Base-by-base conservation (phyloP, 2,888 invertebrate species). In the Melieria picta region DNA sequence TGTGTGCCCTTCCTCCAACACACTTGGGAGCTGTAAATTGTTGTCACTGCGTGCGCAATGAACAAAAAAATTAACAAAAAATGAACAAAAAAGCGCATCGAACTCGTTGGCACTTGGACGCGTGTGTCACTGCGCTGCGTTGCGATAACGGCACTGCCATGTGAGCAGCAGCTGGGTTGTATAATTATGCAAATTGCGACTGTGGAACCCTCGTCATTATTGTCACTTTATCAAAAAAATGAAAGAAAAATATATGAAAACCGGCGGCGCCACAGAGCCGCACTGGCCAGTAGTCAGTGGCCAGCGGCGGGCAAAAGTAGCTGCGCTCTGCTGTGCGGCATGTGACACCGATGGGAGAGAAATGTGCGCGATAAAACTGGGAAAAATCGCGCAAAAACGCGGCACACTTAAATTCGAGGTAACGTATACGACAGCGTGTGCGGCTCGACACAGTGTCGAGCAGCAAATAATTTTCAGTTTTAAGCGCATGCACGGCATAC, bases 401-500 rank as follows among this genome's bases (percentile, higher is more conserved):
- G 2, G 16, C 46, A 46, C 47, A 62, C 10, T 52, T 52, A 13
- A 50, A 42, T 52, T 65, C 45, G 11, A 11, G 1, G 50, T 67
- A 45, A 67, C 67, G 58, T 50, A 67, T 67, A 67, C 67, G 67
- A 65, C 57, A 57, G 47, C 48, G 57, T 65, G 52, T 47, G 48
- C 4, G n/a, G 9, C 7, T 11, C 3, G 50, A 10, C 50, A 50
- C 11, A 50, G 11, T 11, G 9, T 50, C 9, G 50, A 50, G 11
- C 9, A 3, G 11, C 11, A 10, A 10, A 11, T 50, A 50, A 3
- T 3, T 50, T 50, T 50, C 11, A 50, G 1, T 10, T 9, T 11
- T 9, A 50, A 50, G 10, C 50, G 11, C 11, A 50, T 3, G 11
- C 50, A 50, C 50, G 9, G 42, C 11, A 30, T 30, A 30, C 43